A percentile compares a stretch with the other conserved stretches of the same genome.
phyloP scores from a whole-genome alignment of 2,797 vertebrate species.

The Sarcoramphus papa region DNA sequence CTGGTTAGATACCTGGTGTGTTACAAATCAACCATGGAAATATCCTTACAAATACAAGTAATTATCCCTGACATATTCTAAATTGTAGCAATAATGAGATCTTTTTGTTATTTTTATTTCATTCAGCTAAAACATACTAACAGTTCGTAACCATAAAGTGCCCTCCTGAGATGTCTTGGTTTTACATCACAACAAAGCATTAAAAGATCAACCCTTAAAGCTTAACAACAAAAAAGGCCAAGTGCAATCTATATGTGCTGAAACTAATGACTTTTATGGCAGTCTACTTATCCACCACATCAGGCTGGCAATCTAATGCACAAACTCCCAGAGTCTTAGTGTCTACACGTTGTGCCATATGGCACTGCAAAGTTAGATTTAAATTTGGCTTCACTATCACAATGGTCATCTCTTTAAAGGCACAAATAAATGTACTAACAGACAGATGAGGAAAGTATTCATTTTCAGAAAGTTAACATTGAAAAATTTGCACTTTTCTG shows the following conservation, averaged over 20 bases:
- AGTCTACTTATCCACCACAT: slow-evolving; percentile 42
- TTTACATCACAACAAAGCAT: slow-evolving; percentile 11
- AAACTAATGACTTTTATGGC: slow-evolving; percentile 44
- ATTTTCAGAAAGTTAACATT: neutral
- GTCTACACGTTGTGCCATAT: slow-evolving; percentile 36
- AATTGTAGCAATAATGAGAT: neutral
- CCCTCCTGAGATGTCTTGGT: neutral
- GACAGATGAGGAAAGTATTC: neutral
- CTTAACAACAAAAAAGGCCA: slow-evolving; percentile 28
- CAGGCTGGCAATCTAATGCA: neutral
- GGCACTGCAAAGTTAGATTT: slow-evolving; percentile 1
- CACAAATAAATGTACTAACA: neutral
- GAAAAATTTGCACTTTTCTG: neutral
- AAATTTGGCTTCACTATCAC: neutral
- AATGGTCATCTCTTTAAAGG: neutral
- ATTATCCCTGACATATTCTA: neutral
- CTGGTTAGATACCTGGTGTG: neutral
- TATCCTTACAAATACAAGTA: neutral
- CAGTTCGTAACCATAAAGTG: neutral
- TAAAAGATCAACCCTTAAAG: slow-evolving; percentile 40
- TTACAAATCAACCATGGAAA: neutral
- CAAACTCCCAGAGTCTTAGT: neutral
- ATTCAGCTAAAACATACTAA: neutral
- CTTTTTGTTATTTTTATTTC: neutral
- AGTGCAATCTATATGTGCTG: neutral